These are phyloP conservation scores for Acrocyrtus sp. DNA, from an alignment of 2,888 invertebrate genomes.

Conservation along the genomic window DNA sequence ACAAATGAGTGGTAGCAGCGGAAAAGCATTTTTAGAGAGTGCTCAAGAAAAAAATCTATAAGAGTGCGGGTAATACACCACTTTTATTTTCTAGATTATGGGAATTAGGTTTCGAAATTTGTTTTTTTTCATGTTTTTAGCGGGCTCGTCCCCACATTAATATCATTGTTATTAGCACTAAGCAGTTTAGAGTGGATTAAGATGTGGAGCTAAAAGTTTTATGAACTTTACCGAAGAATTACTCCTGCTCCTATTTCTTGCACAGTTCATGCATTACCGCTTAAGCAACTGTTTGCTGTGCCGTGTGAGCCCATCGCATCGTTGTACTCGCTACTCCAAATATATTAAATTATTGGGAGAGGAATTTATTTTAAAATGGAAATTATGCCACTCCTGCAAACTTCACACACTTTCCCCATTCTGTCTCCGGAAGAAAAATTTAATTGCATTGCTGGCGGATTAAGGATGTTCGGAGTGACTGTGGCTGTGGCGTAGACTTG, in stretches of 20 bases:
- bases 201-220: too few species aligned
- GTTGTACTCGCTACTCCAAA: too few species aligned
- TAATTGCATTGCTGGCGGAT: too few species aligned
- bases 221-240: slow-evolving; percentile 2
- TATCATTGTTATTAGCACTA: not conserved
- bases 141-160: not conserved
- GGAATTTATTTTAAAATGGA: not conserved
- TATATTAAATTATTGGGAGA: not conserved
- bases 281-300: not conserved
- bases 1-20: slow-evolving; percentile 11
- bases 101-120: not conserved
- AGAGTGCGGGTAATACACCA: not conserved
- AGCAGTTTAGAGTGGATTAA: too few species aligned
- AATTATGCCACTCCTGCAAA: slow-evolving; percentile 10
- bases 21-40: too few species aligned
- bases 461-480: too few species aligned
- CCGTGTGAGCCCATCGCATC: too few species aligned
- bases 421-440: slow-evolving; percentile 19
- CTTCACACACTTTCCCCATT: slow-evolving; percentile 37
- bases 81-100: slow-evolving; percentile 2
- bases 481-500: too few species aligned
- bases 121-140: not conserved
- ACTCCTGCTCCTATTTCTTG: slow-evolving; percentile 22
- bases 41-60: not conserved
- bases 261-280: not conserved